phyloP scores from a whole-genome alignment of 1,140 invertebrate species.

The Bombus balteatus region DNA sequence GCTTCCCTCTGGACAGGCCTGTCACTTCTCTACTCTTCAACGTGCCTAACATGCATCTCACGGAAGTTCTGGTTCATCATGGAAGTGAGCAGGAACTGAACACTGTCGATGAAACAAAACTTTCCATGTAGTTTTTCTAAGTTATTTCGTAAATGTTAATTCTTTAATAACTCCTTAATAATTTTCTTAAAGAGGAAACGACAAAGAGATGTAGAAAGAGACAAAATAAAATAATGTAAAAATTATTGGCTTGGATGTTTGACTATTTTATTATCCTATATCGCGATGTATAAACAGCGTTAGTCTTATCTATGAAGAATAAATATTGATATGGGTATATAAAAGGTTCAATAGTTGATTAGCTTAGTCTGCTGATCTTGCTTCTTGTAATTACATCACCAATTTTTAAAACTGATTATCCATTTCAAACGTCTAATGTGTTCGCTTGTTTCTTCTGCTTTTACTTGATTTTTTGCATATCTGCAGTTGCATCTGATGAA shows the following conservation, averaged over 20 bases:
- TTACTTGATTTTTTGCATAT: too few relatives aligned
- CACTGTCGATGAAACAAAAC: constrained; percentile 65
- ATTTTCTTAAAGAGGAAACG: not conserved
- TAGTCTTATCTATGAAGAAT: too few relatives aligned
- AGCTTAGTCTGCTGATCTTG: too few relatives aligned
- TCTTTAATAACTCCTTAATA: not conserved
- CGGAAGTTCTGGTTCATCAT: constrained; percentile 85
- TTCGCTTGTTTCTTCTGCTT: too few relatives aligned
- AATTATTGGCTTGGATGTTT: not conserved
- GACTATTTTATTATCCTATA: not conserved
- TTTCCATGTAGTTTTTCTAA: constrained; percentile 48
- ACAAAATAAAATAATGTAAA: constrained; percentile 15
- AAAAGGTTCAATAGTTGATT: too few relatives aligned
- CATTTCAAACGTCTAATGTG: too few relatives aligned
- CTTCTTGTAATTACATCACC: too few relatives aligned
- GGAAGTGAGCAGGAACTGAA: constrained; percentile 76
- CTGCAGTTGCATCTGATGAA: too few relatives aligned
- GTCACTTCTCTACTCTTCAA: constrained; percentile 82
- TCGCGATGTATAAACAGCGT: too few relatives aligned
- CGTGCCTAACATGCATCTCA: constrained; percentile 84
- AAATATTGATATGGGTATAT: too few relatives aligned
- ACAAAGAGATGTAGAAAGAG: constrained; percentile 1
- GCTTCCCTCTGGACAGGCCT: constrained; percentile 83
- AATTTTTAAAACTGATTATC: too few relatives aligned
- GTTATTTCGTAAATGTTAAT: not conserved